Percentiles rank a stretch among this genome's conserved stretches.
phyloP scores from a whole-genome alignment of 1,140 invertebrate genomes.

The Augochlora pura region DNA sequence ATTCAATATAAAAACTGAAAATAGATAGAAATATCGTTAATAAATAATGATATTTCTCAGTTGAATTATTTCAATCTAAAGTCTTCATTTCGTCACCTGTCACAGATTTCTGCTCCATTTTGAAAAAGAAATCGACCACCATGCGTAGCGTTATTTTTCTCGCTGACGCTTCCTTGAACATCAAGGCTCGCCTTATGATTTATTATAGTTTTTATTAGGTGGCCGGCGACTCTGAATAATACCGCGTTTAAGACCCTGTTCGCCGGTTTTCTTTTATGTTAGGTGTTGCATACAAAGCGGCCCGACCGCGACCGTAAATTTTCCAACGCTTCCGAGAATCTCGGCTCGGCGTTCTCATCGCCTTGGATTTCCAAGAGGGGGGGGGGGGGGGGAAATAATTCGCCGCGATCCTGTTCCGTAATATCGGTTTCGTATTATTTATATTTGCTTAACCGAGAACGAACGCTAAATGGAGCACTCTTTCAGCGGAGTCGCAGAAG shows the following conservation, averaged over 20 bases:
- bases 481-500: slow-evolving; percentile 12
- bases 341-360: too few species aligned
- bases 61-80: too few species aligned
- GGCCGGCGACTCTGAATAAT: not conserved
- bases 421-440: slow-evolving; percentile 22
- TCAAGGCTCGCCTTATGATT: not conserved
- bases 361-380: too few species aligned
- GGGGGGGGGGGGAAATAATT: too few species aligned
- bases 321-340: not conserved
- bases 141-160: not conserved
- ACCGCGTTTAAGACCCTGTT: not conserved
- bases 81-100: too few species aligned
- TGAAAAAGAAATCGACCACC: too few species aligned
- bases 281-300: not conserved
- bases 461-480: not conserved
- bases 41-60: too few species aligned
- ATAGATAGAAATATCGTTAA: too few species aligned
- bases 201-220: not conserved
- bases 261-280: not conserved
- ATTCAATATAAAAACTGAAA: too few species aligned
- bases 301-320: not conserved
- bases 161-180: not conserved
- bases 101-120: too few species aligned
- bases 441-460: slow-evolving; percentile 4
- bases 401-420: too few species aligned